These are phyloP conservation scores for Tachina lurida DNA, from an alignment of 2,888 invertebrate species.

Conservation along the genomic window DNA sequence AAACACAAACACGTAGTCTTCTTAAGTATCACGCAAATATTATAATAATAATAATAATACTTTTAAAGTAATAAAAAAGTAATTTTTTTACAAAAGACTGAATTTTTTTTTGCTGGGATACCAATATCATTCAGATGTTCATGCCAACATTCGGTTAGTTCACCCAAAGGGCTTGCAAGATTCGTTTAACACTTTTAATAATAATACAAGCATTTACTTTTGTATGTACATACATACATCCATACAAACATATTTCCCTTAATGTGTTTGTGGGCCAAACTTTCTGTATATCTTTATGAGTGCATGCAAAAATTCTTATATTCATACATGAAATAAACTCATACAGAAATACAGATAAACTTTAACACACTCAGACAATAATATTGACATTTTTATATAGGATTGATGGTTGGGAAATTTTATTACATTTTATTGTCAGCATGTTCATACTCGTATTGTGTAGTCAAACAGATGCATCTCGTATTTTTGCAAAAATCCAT, in stretches of 20 bases:
- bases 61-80: too few species aligned
- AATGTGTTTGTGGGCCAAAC: constrained; percentile 28
- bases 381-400: constrained; percentile 59
- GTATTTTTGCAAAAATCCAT: constrained; percentile 25
- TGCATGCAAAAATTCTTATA: constrained; percentile 17
- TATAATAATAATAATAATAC: too few species aligned
- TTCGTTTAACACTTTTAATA: constrained; percentile 50
- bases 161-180: constrained; percentile 25
- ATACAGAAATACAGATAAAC: constrained; percentile 25
- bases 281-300: background rate
- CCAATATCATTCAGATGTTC: background rate
- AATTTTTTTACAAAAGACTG: too few species aligned
- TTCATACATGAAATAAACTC: constrained; percentile 52
- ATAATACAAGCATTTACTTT: background rate
- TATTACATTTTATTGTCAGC: constrained; percentile 62
- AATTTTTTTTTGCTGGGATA: too few species aligned
- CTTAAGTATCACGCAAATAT: too few species aligned
- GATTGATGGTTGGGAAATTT: constrained; percentile 60
- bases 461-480: constrained; percentile 37
- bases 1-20: too few species aligned
- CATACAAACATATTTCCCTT: background rate
- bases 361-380: constrained; percentile 57
- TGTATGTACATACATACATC: background rate
- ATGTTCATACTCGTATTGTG: constrained; percentile 36
- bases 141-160: background rate